Evolutionary conservation across 2,113 vertebrate genomes (phyloP), one percentile per base, ranked within the genome.

Genomic region (Anarrhichthys ocellatus): DNA sequence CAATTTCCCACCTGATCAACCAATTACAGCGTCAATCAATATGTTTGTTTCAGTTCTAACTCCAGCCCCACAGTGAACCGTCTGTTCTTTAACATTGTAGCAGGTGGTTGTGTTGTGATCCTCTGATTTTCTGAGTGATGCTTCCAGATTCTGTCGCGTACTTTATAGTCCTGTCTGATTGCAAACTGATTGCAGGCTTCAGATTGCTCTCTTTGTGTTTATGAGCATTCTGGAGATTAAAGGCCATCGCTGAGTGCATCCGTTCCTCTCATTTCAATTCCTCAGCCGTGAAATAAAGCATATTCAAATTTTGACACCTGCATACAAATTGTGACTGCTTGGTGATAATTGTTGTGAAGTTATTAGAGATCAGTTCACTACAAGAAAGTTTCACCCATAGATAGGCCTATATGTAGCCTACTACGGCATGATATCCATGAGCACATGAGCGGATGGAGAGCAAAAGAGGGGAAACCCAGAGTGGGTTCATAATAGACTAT

Each of bases 181-280:
- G 73, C 65, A 80, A 85, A 85, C 65, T 87, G 78, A 87, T 88
- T 87, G 68, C 65, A 65, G 2, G 52, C 74, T 69, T 83, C 42
- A 81, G 66, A 84, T 87, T 59, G 50, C 68, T 74, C 46, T 62
- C 8, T 52, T 78, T 78, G 82, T 89, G 78, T 90, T 83, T 88
- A 81, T 91, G 80, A 79, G 84, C 73, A 87, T 92, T 90, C 89
- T 75, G 80, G 38, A 86, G 85, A 89, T 83, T 87, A 88, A 84
- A 83, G 64, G 67, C 80, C 61, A 34, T 86, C 80, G 1, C 50
- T 5, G 9, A 56, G 78, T 59, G 82, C 81, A 79, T 80, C 84
- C 58, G 14, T 71, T 83, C 52, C 59, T 82, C 72, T 82, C 65
- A 56, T 86, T 87, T 82, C 22, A 58, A 58, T 67, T 72, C 69